These are phyloP conservation scores for Cyclophora albipunctata DNA, from an alignment of 2,888 invertebrate species.

Conservation along the genomic window DNA sequence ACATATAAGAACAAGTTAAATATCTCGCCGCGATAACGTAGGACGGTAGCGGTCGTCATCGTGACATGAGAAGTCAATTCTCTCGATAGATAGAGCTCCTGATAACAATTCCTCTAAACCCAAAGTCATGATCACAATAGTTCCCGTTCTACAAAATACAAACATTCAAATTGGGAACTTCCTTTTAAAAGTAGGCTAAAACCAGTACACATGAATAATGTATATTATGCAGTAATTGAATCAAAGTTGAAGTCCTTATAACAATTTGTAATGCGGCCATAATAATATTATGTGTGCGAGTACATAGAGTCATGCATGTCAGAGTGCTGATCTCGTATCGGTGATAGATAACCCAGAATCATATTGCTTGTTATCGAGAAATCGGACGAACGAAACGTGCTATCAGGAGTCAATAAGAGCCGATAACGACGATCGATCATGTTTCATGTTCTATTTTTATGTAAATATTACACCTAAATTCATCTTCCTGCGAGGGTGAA, in stretches of 20 bases:
- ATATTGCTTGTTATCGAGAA: slow-evolving; percentile 10
- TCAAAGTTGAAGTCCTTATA: too few species aligned
- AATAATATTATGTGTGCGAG: too few species aligned
- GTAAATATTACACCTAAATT: too few species aligned
- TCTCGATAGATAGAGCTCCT: background rate
- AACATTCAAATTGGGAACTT: too few species aligned
- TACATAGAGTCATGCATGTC: too few species aligned
- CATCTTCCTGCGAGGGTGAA: too few species aligned
- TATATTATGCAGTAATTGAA: too few species aligned
- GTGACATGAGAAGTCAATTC: slow-evolving; percentile 14
- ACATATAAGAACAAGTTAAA: background rate
- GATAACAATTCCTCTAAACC: too few species aligned
- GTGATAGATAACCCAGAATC: slow-evolving; percentile 11
- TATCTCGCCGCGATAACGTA: slow-evolving; percentile 13
- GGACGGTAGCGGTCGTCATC: slow-evolving; percentile 5
- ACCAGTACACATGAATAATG: too few species aligned
- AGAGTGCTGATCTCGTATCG: background rate
- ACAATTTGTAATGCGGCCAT: background rate
- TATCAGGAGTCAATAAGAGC: slow-evolving; percentile 10
- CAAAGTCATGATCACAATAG: too few species aligned
- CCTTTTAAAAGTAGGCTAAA: too few species aligned
- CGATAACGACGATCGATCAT: slow-evolving; percentile 19
- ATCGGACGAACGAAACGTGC: slow-evolving; percentile 12
- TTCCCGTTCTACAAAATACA: too few species aligned
- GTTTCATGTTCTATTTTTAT: background rate